These are phyloP conservation scores for Pygmarrhopalites habei DNA, from an alignment of 1,140 invertebrate species.

Conservation along the genomic window DNA sequence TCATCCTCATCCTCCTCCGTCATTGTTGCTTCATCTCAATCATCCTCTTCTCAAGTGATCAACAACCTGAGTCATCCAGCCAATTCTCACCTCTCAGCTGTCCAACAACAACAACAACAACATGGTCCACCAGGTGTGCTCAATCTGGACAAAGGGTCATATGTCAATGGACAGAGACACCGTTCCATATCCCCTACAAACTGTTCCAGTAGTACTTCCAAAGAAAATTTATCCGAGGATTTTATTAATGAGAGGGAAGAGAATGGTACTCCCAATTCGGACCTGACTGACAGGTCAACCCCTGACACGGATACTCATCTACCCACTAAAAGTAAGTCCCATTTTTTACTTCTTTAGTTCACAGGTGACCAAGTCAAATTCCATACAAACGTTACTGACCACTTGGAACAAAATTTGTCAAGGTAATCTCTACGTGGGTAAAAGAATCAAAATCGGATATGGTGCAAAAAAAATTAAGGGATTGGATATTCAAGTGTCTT, in stretches of 20 bases:
- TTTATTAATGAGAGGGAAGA: constrained; percentile 46
- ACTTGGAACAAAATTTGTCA: not conserved
- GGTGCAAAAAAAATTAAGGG: too few species aligned
- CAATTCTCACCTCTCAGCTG: constrained; percentile 1
- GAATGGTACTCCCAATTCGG: constrained; percentile 51
- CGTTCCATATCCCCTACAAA: constrained; percentile 33
- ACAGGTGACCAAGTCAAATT: not conserved
- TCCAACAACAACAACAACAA: too few species aligned
- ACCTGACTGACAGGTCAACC: constrained; percentile 51
- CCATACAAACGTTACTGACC: not conserved
- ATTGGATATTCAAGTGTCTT: too few species aligned
- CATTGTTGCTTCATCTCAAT: not conserved
- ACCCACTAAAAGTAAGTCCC: constrained; percentile 28
- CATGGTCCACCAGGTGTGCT: constrained; percentile 21
- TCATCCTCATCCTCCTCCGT: constrained; percentile 7
- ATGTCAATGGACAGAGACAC: constrained; percentile 30
- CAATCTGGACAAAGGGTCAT: constrained; percentile 33
- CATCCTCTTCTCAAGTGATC: constrained; percentile 12
- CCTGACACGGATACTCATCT: constrained; percentile 48
- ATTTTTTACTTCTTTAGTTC: not conserved
- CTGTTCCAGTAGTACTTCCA: constrained; percentile 11
- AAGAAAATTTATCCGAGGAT: constrained; percentile 37
- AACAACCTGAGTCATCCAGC: constrained; percentile 7
- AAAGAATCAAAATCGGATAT: too few species aligned
- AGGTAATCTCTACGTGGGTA: not conserved